These are phyloP conservation scores for Cremastinae sp. DNA, from an alignment of 2,888 invertebrate genomes.

Conservation along the genomic window DNA sequence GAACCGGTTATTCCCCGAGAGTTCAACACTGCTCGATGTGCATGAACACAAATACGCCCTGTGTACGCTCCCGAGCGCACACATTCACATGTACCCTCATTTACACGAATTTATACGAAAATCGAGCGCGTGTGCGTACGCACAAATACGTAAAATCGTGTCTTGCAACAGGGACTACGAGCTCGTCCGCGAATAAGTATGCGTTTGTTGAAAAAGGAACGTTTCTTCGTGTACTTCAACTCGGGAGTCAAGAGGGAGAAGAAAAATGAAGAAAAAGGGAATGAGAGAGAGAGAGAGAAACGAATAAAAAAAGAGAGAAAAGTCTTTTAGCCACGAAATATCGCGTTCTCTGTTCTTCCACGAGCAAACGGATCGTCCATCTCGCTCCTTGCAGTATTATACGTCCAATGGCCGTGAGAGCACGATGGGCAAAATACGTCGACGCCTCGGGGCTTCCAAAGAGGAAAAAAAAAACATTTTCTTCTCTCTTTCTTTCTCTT, in stretches of 20 bases:
- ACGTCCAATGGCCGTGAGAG: conserved; percentile 50
- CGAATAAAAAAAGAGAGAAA: conserved; percentile 5
- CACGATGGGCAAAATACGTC: conserved; percentile 56
- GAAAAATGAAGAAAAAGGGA: no score
- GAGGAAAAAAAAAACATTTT: conserved; percentile 5
- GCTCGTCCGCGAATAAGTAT: neutral
- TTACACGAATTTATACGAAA: no score
- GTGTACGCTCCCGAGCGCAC: no score
- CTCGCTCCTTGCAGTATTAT: conserved; percentile 44
- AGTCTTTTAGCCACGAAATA: conserved; percentile 36
- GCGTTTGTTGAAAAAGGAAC: neutral
- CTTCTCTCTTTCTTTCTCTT: no score
- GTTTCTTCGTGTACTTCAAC: conserved; percentile 20
- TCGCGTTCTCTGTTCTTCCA: conserved; percentile 30
- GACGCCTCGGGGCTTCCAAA: conserved; percentile 54
- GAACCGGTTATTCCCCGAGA: conserved; percentile 59
- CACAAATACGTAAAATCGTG: conserved; percentile 32
- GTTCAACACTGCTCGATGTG: conserved; percentile 55
- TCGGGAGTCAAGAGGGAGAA: conserved; percentile 26
- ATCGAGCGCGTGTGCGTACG: no score
- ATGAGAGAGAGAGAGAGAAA: conserved; percentile 11
- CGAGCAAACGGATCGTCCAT: conserved; percentile 37
- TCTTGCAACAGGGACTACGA: conserved; percentile 9
- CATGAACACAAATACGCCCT: conserved; percentile 23
- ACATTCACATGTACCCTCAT: no score